Conservation (phyloP, 2,888 invertebrate species). For the Cephus sareptanus region DNA sequence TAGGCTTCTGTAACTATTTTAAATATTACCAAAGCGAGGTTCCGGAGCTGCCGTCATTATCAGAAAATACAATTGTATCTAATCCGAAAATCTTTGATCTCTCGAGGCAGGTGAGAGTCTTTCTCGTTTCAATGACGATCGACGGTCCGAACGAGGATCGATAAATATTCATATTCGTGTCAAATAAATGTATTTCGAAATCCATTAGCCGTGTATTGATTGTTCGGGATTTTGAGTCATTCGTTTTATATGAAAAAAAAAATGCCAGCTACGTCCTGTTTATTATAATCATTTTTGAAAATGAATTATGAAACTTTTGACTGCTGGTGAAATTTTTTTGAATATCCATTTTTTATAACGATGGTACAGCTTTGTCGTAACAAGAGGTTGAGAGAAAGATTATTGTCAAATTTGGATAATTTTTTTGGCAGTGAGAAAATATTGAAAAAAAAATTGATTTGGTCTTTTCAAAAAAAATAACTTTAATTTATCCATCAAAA, state of each 20-base stretch:
- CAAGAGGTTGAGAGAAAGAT: background rate
- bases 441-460: background rate
- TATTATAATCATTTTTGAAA: background rate
- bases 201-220: background rate
- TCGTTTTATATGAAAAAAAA: background rate
- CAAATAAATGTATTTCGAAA: background rate
- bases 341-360: background rate
- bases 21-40: background rate
- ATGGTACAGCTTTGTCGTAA: background rate
- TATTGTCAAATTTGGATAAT: background rate
- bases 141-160: background rate
- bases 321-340: background rate
- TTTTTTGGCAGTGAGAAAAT: background rate
- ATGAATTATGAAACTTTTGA: background rate
- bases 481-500: too few species aligned
- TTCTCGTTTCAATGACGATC: background rate
- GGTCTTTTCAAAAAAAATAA: background rate
- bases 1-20: background rate
- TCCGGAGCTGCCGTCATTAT: background rate
- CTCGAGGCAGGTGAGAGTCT: background rate
- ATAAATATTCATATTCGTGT: background rate
- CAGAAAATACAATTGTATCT: background rate
- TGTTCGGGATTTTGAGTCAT: background rate
- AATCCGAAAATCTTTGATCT: background rate
- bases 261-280: background rate